Base-by-base conservation (phyloP, 2,113 vertebrate species). In the Peromyscus californicus region DNA sequence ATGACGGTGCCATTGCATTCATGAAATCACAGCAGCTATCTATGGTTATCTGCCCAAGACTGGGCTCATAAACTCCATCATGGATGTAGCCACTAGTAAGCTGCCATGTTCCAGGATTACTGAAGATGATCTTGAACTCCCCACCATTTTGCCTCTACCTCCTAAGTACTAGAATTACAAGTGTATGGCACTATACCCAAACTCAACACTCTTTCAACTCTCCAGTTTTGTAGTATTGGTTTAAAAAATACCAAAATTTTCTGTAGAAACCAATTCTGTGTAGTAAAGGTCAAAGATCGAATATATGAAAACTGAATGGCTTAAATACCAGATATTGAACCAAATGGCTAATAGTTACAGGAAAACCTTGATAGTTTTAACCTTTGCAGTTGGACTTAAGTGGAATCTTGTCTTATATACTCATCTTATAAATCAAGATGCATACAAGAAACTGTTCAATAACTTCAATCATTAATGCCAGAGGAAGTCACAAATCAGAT, bases 231-330 rank as follows among this genome's bases (percentile, higher is more conserved):
- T 57, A 67, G 29, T n/a, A 85, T 6, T 85, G 39, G 26, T 63
- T 67, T 85, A 31, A 33, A 91, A 94, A 89, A 93, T 39, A 95
- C 75, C 21, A 89, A 75, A 95, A 93, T 51, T 75, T 42, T 92
- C 61, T 85, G 12, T 31, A 76, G n/a, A 93, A 97, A 93, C 36
- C 21, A 82, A 90, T 75, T 83, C 42, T 90, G 39, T 63, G 22
- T 42, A 83, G 12, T 22, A 91, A 94, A 86, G 31, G 39, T 95
- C 85, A 94, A 31, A 87, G 45, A 89, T 29, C 48, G 76, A 90
- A 85, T 69, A 70, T 89, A 80, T 92, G 96, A 95, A 94, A 93
- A 57, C 31, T n/a, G 8, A 94, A 89, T 67, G 51, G 39, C 57
- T 94, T 90, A 76, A 97, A 85, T 36, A 61, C 2, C 45, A 90